These are phyloP conservation scores for Bradypodion pumilum DNA, from an alignment of 2,797 vertebrate species.

Conservation along the genomic window DNA sequence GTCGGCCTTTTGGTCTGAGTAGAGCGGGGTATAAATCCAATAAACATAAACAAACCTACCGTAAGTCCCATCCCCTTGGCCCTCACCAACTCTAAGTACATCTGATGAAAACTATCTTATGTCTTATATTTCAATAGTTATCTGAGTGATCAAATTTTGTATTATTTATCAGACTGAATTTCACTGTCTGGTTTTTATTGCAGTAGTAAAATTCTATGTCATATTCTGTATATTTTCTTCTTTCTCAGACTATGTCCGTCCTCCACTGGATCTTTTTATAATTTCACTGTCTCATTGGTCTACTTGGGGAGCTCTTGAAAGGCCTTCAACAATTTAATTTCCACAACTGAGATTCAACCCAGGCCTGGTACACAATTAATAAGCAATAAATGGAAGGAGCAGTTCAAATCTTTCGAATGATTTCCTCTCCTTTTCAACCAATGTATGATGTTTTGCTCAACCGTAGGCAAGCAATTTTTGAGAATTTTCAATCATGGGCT, in stretches of 20 bases:
- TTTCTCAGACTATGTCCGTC: constrained; percentile 39
- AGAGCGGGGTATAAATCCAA: too few relatives aligned
- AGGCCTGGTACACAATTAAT: background rate
- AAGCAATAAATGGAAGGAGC: background rate
- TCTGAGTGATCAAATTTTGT: constrained; percentile 54
- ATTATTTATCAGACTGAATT: constrained; percentile 58
- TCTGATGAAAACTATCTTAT: constrained; percentile 46
- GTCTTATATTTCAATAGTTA: constrained; percentile 23
- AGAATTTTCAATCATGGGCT: too few relatives aligned
- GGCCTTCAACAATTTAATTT: constrained; percentile 39
- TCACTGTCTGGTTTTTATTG: constrained; percentile 55
- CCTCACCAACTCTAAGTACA: constrained; percentile 36
- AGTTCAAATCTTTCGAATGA: background rate
- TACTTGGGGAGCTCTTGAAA: constrained; percentile 32
- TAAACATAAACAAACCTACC: too few relatives aligned
- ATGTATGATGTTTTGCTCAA: background rate
- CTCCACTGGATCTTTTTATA: constrained; percentile 27
- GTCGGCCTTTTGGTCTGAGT: too few relatives aligned
- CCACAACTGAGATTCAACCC: constrained; percentile 25
- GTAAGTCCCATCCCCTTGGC: constrained; percentile 12
- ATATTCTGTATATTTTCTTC: constrained; percentile 49
- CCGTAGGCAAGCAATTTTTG: background rate
- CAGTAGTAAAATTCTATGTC: constrained; percentile 57
- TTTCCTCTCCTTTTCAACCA: constrained; percentile 7
- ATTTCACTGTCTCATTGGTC: constrained; percentile 24